Conservation (phyloP, 1,140 invertebrate genomes). For the Pseudomyrmex gracilis region DNA sequence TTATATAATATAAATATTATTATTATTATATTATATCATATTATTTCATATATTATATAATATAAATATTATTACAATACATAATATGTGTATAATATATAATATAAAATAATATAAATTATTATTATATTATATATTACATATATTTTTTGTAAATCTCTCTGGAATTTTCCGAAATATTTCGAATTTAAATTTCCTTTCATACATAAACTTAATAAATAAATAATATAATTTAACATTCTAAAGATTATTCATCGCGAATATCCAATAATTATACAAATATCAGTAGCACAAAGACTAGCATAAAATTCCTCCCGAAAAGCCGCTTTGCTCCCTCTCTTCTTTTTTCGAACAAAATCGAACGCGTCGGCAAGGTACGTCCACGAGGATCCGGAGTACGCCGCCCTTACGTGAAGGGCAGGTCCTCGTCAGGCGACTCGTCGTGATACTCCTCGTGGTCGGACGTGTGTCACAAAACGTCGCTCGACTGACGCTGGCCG, state of each 20-base stretch:
- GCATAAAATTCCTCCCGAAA: neutral
- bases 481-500: conserved; percentile 82
- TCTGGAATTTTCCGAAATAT: neutral
- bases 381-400: neutral
- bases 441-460: conserved; percentile 86
- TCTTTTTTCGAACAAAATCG: neutral
- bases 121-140: too few species aligned
- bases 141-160: too few species aligned
- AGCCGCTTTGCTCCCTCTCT: neutral
- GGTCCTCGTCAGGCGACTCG: conserved; percentile 84
- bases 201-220: neutral
- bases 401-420: conserved; percentile 83
- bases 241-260: too few species aligned
- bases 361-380: conserved; percentile 32
- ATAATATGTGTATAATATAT: too few species aligned
- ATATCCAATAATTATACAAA: too few species aligned
- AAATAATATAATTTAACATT: neutral
- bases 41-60: too few species aligned
- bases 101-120: too few species aligned
- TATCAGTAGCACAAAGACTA: too few species aligned
- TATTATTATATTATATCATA: too few species aligned
- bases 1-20: too few species aligned
- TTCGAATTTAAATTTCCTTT: neutral
- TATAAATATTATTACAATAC: too few species aligned
- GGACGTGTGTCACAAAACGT: conserved; percentile 86